Base-by-base conservation (phyloP, 2,797 vertebrate genomes). In the Sebastes trivittatus region DNA sequence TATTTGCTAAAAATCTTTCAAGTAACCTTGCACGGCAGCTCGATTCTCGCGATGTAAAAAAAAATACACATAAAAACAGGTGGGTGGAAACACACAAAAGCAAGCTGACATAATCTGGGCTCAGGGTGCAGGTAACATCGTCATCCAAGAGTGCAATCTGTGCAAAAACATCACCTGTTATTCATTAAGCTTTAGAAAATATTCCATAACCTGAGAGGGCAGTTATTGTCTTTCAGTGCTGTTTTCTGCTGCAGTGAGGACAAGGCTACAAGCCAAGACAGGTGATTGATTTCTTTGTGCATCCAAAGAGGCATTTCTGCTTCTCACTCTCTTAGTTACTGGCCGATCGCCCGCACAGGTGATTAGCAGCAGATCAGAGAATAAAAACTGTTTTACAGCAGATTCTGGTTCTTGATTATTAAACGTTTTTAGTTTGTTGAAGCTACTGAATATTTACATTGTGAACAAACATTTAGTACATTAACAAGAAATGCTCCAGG, bases 271-370 rank as follows among this genome's bases (percentile, higher is more conserved):
- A 27, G 46, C 46, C 77, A 72, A 55, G 62, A 76, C 52, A 23
- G n/a, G 14, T 72, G 72, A 88, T 58, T 66, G 69, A 88, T 82
- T 78, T 73, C 71, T 75, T 68, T 54, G 42, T 71, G 49, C 13
- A 59, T 60, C 46, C 69, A 81, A 34, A 38, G 66, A 78, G 27
- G 18, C 22, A 52, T 62, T 81, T 76, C 6, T 67, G 62, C 32
- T 62, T 58, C 68, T 60, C 29, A 11, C 71, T 66, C 46, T 64
- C 58, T 64, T 55, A 58, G 42, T 29, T 36, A 34, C 59, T 59
- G 52, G 76, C 67, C n/a, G 7, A 4, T 66, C 6, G 36, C 59
- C 62, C 18, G 70, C 72, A 67, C 75, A 49, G n/a, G 34, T 54
- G 54, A 78, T 69, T 6, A 75, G 42, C 27, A 68, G 58, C 22